Conservation (phyloP, 2,113 vertebrate genomes). For the Stigmatopora argus region DNA sequence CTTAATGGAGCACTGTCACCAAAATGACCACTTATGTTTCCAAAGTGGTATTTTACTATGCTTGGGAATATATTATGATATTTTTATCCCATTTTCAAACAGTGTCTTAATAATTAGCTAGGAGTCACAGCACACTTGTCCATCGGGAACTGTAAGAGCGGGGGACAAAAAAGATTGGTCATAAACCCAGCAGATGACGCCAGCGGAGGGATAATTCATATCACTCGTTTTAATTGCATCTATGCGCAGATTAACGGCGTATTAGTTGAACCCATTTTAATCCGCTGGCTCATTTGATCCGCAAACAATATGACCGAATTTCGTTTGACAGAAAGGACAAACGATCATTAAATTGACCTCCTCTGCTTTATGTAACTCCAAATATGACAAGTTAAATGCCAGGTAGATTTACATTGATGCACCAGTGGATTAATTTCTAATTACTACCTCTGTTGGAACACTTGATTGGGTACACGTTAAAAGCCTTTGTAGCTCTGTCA, state of each 20-base stretch:
- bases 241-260: constrained; percentile 31
- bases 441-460: background rate
- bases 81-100: background rate
- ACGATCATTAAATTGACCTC: constrained; percentile 4
- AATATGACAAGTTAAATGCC: constrained; percentile 6
- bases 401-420: background rate
- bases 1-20: no score
- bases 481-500: background rate
- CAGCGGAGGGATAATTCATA: background rate
- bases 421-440: background rate
- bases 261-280: constrained; percentile 28
- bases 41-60: background rate
- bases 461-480: background rate
- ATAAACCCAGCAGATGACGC: background rate
- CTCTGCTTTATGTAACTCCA: constrained; percentile 1
- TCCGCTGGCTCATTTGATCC: constrained; percentile 16
- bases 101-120: background rate
- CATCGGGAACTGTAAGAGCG: background rate
- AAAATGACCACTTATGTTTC: no score
- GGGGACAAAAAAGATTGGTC: background rate
- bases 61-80: background rate
- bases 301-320: constrained; percentile 15
- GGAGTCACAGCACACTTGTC: background rate
- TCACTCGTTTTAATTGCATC: constrained; percentile 17
- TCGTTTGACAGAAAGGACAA: constrained; percentile 1